phyloP scores from a whole-genome alignment of 2,888 invertebrate species.

The Anthoptus insignis region DNA sequence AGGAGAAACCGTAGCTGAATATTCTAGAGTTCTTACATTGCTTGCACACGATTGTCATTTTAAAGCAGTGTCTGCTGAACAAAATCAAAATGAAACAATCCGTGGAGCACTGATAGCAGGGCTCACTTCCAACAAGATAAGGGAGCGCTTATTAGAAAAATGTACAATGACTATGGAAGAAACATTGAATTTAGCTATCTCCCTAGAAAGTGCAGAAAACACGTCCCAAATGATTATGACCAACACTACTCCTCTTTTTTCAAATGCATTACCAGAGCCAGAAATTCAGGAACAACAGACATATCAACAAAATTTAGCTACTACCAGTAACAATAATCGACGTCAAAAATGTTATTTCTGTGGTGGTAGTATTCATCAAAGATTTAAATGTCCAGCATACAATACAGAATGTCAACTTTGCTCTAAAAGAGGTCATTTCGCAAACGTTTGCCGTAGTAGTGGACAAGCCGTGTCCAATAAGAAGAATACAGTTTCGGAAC shows the following conservation, averaged over 20 bases:
- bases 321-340: not conserved
- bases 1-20: not conserved
- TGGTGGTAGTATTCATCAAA: conserved; percentile 16
- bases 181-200: too few relatives aligned
- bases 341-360: conserved; percentile 16
- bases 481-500: not conserved
- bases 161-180: conserved; percentile 1
- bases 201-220: too few relatives aligned
- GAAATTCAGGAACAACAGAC: not conserved
- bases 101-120: not conserved
- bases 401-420: conserved; percentile 10
- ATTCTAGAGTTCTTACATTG: not conserved
- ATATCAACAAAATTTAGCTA: not conserved
- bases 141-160: not conserved
- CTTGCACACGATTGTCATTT: conserved; percentile 19
- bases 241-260: not conserved
- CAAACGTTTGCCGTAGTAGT: conserved; percentile 5
- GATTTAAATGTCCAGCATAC: not conserved
- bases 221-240: not conserved
- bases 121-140: not conserved
- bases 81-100: not conserved
- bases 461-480: too few relatives aligned
- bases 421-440: conserved; percentile 4
- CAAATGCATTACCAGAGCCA: not conserved
- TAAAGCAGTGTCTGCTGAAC: conserved; percentile 4